phyloP scores from a whole-genome alignment of 2,888 invertebrate genomes.

The Drosophila anomelani region DNA sequence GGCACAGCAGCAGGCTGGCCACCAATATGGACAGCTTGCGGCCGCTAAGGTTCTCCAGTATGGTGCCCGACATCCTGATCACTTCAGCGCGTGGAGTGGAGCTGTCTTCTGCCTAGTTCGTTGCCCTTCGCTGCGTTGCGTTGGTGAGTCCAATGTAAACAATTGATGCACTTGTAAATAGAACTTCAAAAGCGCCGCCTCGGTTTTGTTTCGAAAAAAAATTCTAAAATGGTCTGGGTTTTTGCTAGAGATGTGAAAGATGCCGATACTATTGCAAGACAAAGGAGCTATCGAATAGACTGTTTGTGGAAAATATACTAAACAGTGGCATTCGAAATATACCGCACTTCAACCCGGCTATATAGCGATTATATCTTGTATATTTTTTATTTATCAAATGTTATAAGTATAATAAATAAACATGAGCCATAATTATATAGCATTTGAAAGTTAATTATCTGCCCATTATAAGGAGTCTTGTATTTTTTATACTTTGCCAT shows the following conservation, averaged over 20 bases:
- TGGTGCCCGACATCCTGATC: slow-evolving; percentile 89
- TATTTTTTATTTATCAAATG: too few species aligned
- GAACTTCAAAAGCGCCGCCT: slow-evolving; percentile 50
- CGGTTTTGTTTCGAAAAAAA: slow-evolving; percentile 43
- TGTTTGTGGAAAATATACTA: too few species aligned
- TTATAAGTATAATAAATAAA: too few species aligned
- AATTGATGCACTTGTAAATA: slow-evolving; percentile 57
- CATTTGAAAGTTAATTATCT: too few species aligned
- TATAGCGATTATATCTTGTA: too few species aligned
- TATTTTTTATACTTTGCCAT: too few species aligned
- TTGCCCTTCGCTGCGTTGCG: slow-evolving; percentile 6
- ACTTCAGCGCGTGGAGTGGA: not conserved
- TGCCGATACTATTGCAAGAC: slow-evolving; percentile 50
- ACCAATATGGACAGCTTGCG: slow-evolving; percentile 95
- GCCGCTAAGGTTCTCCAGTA: slow-evolving; percentile 98
- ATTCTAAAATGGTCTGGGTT: slow-evolving; percentile 2
- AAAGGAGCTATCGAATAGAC: too few species aligned
- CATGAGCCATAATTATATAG: too few species aligned
- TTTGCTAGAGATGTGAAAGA: slow-evolving; percentile 27
- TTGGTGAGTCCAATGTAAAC: slow-evolving; percentile 52
- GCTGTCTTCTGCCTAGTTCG: slow-evolving; percentile 18
- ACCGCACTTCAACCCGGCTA: too few species aligned
- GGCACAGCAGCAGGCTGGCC: slow-evolving; percentile 90
- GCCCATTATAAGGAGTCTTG: too few species aligned
- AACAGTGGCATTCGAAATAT: too few species aligned